These are phyloP conservation scores for Colistium nudipinnis DNA, from an alignment of 2,113 vertebrate genomes.

Conservation along the genomic window DNA sequence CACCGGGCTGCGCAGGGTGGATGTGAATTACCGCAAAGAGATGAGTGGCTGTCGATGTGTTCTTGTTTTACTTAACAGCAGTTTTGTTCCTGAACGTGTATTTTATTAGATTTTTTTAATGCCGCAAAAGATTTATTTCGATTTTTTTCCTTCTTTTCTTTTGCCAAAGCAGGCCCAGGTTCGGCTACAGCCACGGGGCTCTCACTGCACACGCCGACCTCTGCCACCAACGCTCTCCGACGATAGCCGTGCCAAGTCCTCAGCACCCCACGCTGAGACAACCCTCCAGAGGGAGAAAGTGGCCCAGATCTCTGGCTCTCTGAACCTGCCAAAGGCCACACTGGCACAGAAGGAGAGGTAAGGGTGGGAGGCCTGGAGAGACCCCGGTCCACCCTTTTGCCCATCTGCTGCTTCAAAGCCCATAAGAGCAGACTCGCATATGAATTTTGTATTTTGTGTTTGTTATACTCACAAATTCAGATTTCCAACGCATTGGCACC, in stretches of 20 bases:
- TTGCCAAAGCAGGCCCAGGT: constrained; percentile 36
- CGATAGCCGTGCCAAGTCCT: constrained; percentile 49
- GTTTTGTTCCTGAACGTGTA: not conserved
- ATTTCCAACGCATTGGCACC: too few relatives aligned
- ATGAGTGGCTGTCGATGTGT: not conserved
- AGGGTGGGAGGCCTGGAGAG: constrained; percentile 35
- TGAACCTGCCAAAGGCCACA: constrained; percentile 38
- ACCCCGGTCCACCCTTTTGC: constrained; percentile 56
- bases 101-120: not conserved
- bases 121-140: not conserved
- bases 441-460: too few relatives aligned
- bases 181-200: constrained; percentile 37
- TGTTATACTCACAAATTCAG: too few relatives aligned
- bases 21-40: too few relatives aligned
- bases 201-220: constrained; percentile 47
- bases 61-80: not conserved
- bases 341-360: constrained; percentile 43
- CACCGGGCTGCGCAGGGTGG: not conserved
- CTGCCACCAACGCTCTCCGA: constrained; percentile 37
- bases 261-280: constrained; percentile 30
- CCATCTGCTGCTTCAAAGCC: constrained; percentile 70
- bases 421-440: constrained; percentile 48
- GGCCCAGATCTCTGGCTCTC: constrained; percentile 47
- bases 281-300: constrained; percentile 17
- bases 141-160: not conserved